Conservation (phyloP, 2,888 invertebrate genomes). For the Pharmacophagus antenor region DNA sequence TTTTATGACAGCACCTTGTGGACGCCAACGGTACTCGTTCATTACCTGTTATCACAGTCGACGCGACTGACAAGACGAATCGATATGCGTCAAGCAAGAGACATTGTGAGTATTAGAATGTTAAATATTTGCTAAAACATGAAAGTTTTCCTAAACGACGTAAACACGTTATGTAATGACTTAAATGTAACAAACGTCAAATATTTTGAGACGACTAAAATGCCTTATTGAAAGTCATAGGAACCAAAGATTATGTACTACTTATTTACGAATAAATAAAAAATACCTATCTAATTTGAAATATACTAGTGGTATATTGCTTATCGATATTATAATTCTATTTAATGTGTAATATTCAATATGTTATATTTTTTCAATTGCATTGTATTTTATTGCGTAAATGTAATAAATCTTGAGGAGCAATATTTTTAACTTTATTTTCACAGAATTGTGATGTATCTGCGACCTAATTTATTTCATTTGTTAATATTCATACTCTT, state of each 20-base stretch:
- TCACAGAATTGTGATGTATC: neutral
- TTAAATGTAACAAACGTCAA: too few species aligned
- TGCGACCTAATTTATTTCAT: too few species aligned
- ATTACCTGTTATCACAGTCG: slow-evolving; percentile 75
- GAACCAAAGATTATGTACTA: too few species aligned
- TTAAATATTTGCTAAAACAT: slow-evolving; percentile 54
- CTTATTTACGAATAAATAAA: too few species aligned
- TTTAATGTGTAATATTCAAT: neutral
- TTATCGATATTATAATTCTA: neutral
- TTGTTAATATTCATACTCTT: too few species aligned
- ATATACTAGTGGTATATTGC: neutral
- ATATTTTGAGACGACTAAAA: too few species aligned
- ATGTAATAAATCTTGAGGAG: neutral
- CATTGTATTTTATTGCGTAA: neutral
- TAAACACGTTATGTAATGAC: too few species aligned
- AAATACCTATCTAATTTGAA: neutral
- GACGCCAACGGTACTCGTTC: slow-evolving; percentile 75
- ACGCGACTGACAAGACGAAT: slow-evolving; percentile 74
- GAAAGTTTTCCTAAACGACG: slow-evolving; percentile 33
- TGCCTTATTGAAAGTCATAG: too few species aligned
- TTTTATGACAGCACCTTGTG: slow-evolving; percentile 76
- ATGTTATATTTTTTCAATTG: neutral
- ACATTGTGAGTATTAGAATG: slow-evolving; percentile 66
- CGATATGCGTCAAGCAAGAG: slow-evolving; percentile 79
- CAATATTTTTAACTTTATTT: neutral